Conservation (phyloP, 2,797 vertebrate species). For the Tapirus indicus region DNA sequence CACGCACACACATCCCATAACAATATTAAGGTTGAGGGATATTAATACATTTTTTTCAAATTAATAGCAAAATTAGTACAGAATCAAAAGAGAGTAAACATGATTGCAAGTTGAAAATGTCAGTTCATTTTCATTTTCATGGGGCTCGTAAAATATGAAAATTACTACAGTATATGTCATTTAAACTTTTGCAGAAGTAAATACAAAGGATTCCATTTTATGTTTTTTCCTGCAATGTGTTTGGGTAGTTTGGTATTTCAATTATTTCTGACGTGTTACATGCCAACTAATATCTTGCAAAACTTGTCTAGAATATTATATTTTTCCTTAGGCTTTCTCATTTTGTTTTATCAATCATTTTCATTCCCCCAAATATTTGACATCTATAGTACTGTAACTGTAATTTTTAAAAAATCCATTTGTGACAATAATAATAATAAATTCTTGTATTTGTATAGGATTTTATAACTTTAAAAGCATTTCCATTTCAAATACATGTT, state of each 20-base stretch:
- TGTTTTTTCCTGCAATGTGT: neutral
- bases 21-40: neutral
- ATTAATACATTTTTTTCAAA: neutral
- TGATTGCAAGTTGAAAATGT: neutral
- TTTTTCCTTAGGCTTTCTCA: neutral
- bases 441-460: neutral
- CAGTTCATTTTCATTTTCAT: neutral
- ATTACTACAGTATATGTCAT: neutral
- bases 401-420: slow-evolving; percentile 32
- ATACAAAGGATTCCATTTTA: neutral
- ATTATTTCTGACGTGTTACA: neutral
- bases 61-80: neutral
- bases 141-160: neutral
- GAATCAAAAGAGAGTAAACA: neutral
- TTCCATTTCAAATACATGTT: slow-evolving; percentile 39
- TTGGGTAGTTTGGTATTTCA: neutral
- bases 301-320: neutral
- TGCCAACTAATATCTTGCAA: neutral
- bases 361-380: slow-evolving; percentile 3
- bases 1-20: no score
- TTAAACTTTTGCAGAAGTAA: slow-evolving; percentile 37
- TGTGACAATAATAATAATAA: slow-evolving; percentile 4
- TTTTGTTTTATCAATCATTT: slow-evolving; percentile 52
- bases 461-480: slow-evolving; percentile 42
- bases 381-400: neutral